A percentile compares a stretch with the other conserved stretches of the same genome.
These are phyloP conservation scores for Orchestia grillus DNA, from an alignment of 1,140 invertebrate genomes.

Conservation along the genomic window DNA sequence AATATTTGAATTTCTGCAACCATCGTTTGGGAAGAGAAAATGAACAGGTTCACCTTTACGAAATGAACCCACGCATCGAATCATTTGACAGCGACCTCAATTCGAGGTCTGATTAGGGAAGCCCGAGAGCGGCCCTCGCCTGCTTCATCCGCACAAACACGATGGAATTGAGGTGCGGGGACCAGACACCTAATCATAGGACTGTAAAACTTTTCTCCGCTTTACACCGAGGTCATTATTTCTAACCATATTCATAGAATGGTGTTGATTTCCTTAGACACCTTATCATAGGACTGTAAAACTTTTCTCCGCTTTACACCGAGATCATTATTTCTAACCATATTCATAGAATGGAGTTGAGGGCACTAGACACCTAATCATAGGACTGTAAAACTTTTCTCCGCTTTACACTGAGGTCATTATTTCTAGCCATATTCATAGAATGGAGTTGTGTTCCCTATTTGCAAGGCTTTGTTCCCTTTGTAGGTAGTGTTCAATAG, in stretches of 20 bases:
- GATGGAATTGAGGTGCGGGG: background rate
- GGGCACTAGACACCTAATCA: background rate
- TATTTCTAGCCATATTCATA: background rate
- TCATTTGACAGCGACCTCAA: background rate
- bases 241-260: background rate
- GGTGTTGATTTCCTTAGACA: background rate
- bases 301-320: background rate
- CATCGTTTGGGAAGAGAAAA: background rate
- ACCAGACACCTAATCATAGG: background rate
- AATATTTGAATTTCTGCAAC: background rate
- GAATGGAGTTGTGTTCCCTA: background rate
- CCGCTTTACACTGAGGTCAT: background rate
- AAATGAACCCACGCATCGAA: background rate
- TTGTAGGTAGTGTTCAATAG: background rate
- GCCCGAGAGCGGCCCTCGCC: too few relatives aligned
- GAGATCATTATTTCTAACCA: background rate
- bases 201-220: background rate
- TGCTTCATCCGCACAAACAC: background rate
- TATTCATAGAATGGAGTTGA: background rate
- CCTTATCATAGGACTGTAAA: background rate
- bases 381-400: background rate
- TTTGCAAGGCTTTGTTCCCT: background rate
- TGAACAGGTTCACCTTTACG: background rate
- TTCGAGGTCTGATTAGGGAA: background rate
- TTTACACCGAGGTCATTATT: background rate